Base-by-base conservation (phyloP, 2,888 invertebrate species). In the Melieria crassipennis region DNA sequence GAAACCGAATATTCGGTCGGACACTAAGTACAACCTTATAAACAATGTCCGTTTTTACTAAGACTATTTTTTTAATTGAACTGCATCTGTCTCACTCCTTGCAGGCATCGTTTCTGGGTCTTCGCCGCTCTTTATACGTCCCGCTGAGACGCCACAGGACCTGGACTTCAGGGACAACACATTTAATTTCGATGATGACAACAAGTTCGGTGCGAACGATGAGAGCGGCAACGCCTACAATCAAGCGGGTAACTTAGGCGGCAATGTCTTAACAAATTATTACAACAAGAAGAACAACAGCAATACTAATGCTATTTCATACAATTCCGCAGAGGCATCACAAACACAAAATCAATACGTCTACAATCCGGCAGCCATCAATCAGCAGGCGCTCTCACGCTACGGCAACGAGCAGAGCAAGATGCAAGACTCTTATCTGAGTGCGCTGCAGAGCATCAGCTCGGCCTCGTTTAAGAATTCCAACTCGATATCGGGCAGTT, bases 131-230 rank as follows among this genome's bases (percentile, higher is more conserved):
- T 85, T 86, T 69, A 83, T 85, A 70, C 83, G 86, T 4, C 85
- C 85, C 57, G 79, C 84, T 73, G 87, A 87, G 5, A 77, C 85
- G 52, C 89, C 91, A 30, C 91, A 92, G 70, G 92, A 92, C 79
- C 89, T 91, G 63, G 94, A 94, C 70, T 94, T 94, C 80, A 93
- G 94, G 80, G 94, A 94, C 79, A 84, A 82, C 79, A 93, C 93
- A 81, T 92, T 94, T 77, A 82, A 79, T 71, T 85, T 84, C 64
- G 85, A 82, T 16, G 85, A 86, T 60, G 86, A 85, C 30, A 74
- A 71, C 43, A 81, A 81, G 69, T 81, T 80, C 65, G 60, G 75
- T 0, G 70, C 75, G 48, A 74, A 76, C n/a, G 78, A 79, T 55
- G 77, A 77, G 2, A 75, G 64, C 62, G 76, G 72, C 30, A 86